These are phyloP conservation scores for Chymomyza fuscimana DNA, from an alignment of 2,888 invertebrate genomes.

Conservation along the genomic window DNA sequence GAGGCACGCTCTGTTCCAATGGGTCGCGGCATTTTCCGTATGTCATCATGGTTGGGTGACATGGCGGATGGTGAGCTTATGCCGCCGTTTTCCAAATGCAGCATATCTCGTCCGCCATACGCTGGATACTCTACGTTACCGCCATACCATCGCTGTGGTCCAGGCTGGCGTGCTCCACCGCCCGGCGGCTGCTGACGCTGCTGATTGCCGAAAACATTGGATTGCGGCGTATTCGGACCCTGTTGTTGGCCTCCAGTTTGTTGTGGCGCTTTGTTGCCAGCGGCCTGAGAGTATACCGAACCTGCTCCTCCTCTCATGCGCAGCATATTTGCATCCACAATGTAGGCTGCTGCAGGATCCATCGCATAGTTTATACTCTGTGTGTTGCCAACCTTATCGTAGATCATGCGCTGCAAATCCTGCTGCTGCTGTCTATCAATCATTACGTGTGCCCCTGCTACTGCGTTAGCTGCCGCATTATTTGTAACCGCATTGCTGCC, in stretches of 20 bases:
- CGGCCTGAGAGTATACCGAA: slow-evolving; percentile 84
- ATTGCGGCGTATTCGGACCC: slow-evolving; percentile 50
- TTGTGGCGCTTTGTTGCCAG: slow-evolving; percentile 43
- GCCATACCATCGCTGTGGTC: slow-evolving; percentile 67
- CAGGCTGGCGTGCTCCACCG: slow-evolving; percentile 58
- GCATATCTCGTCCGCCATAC: slow-evolving; percentile 71
- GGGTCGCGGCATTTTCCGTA: slow-evolving; percentile 83
- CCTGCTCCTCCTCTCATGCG: slow-evolving; percentile 86
- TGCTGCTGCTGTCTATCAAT: slow-evolving; percentile 62
- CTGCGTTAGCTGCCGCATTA: slow-evolving; percentile 26
- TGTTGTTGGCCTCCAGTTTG: slow-evolving; percentile 63
- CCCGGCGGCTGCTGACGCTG: slow-evolving; percentile 48
- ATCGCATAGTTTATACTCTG: slow-evolving; percentile 70
- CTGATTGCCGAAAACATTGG: slow-evolving; percentile 49
- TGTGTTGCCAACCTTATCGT: slow-evolving; percentile 57
- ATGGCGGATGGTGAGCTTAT: slow-evolving; percentile 78
- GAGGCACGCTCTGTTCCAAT: slow-evolving; percentile 89
- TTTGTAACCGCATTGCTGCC: slow-evolving; percentile 65
- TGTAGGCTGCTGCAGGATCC: slow-evolving; percentile 56
- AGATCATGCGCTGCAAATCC: slow-evolving; percentile 63
- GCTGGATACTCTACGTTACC: slow-evolving; percentile 67
- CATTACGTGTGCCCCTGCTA: slow-evolving; percentile 44
- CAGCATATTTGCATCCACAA: slow-evolving; percentile 80
- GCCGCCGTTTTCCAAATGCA: slow-evolving; percentile 77
- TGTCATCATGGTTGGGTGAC: slow-evolving; percentile 80